Percentiles rank a stretch among this genome's conserved stretches.
phyloP scores from a whole-genome alignment of 2,888 invertebrate genomes.

The Agrilus cyanescens region DNA sequence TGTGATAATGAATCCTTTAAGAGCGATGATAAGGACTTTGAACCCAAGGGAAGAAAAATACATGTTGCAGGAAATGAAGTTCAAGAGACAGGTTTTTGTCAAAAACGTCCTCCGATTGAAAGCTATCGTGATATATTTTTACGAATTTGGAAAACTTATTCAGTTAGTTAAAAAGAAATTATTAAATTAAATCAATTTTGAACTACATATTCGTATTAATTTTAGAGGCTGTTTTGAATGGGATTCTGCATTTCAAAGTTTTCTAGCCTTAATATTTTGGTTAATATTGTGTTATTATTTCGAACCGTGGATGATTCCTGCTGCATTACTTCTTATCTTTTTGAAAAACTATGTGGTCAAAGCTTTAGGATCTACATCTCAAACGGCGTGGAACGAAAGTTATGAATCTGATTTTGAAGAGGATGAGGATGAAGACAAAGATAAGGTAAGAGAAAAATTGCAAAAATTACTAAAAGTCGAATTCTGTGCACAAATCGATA shows the following conservation, averaged over 20 bases:
- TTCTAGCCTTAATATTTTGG: slow-evolving; percentile 74
- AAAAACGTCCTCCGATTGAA: slow-evolving; percentile 87
- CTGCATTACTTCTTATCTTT: slow-evolving; percentile 69
- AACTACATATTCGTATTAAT: slow-evolving; percentile 13
- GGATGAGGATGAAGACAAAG: slow-evolving; percentile 85
- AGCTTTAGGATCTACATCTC: slow-evolving; percentile 29
- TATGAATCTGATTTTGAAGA: slow-evolving; percentile 51
- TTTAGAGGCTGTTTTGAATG: slow-evolving; percentile 90
- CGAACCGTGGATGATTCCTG: slow-evolving; percentile 90
- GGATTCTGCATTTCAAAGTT: slow-evolving; percentile 81
- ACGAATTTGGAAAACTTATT: slow-evolving; percentile 81
- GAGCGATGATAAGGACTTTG: slow-evolving; percentile 84
- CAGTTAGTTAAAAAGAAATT: slow-evolving; percentile 53
- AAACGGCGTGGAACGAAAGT: slow-evolving; percentile 33
- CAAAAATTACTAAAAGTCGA: too few species aligned
- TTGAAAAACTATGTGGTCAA: slow-evolving; percentile 57
- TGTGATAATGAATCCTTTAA: slow-evolving; percentile 83
- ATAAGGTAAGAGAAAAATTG: slow-evolving; percentile 46
- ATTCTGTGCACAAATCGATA: too few species aligned
- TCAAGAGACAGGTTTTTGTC: slow-evolving; percentile 89
- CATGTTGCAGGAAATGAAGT: slow-evolving; percentile 88
- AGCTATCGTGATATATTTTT: slow-evolving; percentile 75
- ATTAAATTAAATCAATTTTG: not conserved
- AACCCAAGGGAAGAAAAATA: slow-evolving; percentile 94
- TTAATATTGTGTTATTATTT: slow-evolving; percentile 85